Evolutionary conservation across 2,888 invertebrate genomes (phyloP), one percentile per base, ranked within the genome.

Genomic region (Drosophila subquinaria): DNA sequence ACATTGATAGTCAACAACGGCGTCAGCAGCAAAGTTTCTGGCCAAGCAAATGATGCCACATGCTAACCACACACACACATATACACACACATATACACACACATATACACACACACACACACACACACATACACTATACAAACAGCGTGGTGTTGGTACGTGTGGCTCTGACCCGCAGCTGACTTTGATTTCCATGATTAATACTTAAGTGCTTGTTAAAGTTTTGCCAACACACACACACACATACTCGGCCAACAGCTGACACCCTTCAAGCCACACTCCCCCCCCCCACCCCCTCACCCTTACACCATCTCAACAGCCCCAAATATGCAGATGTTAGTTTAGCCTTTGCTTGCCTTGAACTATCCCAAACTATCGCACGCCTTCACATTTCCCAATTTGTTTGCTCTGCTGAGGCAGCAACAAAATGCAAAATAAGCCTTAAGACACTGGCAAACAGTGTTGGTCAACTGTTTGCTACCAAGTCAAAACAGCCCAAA

Each of bases 201-300:
- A 86, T 90, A 86, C 90, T 86, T 86, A 90, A 86, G 89, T 83
- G 86, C 87, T 88, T 86, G 88, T 88, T 86, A 75, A 88, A 88
- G 86, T 88, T 81, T 82, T 63, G 71, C 78, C 85, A 69, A 67
- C 66, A 59, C 70, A 23, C 23, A 23, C 23, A 65, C 64, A 23
- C 23, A 23, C 23, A 65, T 60, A 56, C 64, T 53, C 27, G 60
- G 45, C 20, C 62, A 76, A 47, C 60, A 60, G 60, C 69, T 66
- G 70, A 50, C 62, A 51, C 64, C 65, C 36, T 6, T 27, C 11
- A 13, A 15, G 8, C 20, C 15, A 6, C 8, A 4, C 6, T 23
- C 42, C 5, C 10, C 13, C 20, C 8, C 20, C n/a, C 6, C 9
- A 6, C 10, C 27, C 27, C 27, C 11, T 36, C 35, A 51, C 62